Conservation (phyloP, 53 echinoderm and acorn worm species). For the Holothuria scabra region DNA sequence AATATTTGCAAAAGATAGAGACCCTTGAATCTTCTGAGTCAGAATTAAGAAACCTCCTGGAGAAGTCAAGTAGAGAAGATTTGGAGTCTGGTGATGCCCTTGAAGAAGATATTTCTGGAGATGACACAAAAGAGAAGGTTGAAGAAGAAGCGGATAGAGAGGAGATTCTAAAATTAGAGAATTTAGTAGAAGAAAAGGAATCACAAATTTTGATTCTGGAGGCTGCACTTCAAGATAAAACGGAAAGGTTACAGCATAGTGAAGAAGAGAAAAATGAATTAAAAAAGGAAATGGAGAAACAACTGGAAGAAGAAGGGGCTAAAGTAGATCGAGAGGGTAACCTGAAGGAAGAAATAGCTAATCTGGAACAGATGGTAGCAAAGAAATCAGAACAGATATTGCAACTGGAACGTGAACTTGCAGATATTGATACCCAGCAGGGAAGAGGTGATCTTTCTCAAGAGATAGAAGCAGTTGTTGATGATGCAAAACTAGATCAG, state of each 20-base stretch:
- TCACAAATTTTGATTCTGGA: conserved; percentile 19
- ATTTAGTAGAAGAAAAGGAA: conserved; percentile 23
- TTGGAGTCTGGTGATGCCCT: background rate
- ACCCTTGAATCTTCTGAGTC: conserved; percentile 75
- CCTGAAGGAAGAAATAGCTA: background rate
- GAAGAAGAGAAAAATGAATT: conserved; percentile 41
- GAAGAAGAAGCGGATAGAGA: background rate
- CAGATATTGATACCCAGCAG: conserved; percentile 8
- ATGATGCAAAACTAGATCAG: conserved; percentile 49
- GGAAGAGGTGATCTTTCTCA: background rate
- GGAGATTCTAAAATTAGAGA: conserved; percentile 50
- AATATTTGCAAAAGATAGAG: conserved; percentile 67
- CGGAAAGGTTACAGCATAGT: conserved; percentile 46
- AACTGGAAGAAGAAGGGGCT: conserved; percentile 47
- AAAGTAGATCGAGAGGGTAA: background rate
- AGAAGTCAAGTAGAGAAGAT: conserved; percentile 24
- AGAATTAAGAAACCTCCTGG: conserved; percentile 67
- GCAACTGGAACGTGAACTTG: conserved; percentile 17
- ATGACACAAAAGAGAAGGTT: background rate
- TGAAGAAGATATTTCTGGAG: background rate
- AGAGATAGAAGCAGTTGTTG: background rate
- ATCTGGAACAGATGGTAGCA: conserved; percentile 10
- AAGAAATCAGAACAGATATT: conserved; percentile 29
- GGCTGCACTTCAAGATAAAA: conserved; percentile 20
- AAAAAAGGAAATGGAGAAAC: conserved; percentile 40